Percentiles rank a stretch among this genome's conserved stretches.
Evolutionary conservation across 2,797 vertebrate species (phyloP).

Genomic region (Novumbra hubbsi): DNA sequence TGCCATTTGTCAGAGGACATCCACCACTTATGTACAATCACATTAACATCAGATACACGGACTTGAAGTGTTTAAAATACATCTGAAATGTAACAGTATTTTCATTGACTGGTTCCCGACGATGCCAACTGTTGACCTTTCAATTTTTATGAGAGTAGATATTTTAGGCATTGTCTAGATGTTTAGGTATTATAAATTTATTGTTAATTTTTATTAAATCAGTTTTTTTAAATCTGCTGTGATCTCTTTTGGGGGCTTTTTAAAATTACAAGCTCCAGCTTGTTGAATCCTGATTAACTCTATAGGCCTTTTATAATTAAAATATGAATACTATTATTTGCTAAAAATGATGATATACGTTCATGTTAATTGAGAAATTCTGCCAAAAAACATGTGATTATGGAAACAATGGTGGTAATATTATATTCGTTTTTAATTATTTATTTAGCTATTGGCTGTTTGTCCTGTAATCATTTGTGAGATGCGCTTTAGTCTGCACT

Average conservation of each 20-base stretch:
- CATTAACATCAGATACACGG: background rate
- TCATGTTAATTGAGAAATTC: background rate
- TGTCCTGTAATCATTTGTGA: background rate
- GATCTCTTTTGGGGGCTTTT: background rate
- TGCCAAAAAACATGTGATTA: background rate
- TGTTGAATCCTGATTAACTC: background rate
- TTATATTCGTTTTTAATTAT: background rate
- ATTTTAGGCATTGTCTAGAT: background rate
- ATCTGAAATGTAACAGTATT: background rate
- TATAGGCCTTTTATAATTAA: background rate
- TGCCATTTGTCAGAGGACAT: background rate
- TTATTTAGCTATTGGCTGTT: background rate
- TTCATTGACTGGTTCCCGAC: background rate
- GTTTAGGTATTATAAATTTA: background rate
- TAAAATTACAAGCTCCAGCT: background rate
- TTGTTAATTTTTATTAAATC: background rate
- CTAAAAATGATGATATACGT: background rate
- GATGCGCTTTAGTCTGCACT: background rate
- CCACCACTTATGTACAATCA: background rate
- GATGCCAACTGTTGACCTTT: slow-evolving; percentile 6
- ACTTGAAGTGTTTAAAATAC: background rate
- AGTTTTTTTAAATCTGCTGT: background rate
- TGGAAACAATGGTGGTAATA: background rate
- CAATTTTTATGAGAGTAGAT: background rate
- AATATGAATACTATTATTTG: background rate